phyloP scores from a whole-genome alignment of 2,888 invertebrate species.

The Coronaproctus castanopsis region DNA sequence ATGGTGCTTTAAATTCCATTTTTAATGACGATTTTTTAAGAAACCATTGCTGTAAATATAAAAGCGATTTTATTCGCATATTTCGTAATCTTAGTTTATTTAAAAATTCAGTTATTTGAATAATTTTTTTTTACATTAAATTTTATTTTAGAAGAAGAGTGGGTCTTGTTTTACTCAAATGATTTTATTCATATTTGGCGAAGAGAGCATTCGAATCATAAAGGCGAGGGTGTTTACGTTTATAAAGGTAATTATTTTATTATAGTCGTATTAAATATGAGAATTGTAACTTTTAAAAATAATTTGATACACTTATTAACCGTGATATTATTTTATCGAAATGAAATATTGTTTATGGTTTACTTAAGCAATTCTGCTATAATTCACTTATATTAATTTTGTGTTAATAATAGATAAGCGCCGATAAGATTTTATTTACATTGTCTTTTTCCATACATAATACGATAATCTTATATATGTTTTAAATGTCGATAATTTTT shows the following conservation, averaged over 20 bases:
- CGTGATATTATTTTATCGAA: no score
- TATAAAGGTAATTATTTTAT: slow-evolving; percentile 67
- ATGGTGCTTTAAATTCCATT: no score
- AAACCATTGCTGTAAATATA: no score
- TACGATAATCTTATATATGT: no score
- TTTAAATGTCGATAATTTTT: no score
- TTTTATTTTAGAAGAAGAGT: slow-evolving; percentile 25
- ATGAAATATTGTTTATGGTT: not conserved
- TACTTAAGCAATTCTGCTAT: not conserved
- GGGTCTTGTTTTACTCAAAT: slow-evolving; percentile 61
- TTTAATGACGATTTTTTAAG: no score
- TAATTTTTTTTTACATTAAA: slow-evolving; percentile 5
- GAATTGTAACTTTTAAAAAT: no score
- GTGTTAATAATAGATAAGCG: not conserved
- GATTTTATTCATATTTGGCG: slow-evolving; percentile 65
- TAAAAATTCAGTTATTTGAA: not conserved
- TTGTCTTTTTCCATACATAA: no score
- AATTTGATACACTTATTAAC: no score
- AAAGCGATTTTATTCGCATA: no score
- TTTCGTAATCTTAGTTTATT: no score
- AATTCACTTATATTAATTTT: not conserved
- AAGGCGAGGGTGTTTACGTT: slow-evolving; percentile 44
- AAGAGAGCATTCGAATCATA: slow-evolving; percentile 35
- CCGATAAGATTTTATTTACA: not conserved
- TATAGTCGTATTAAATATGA: no score